Evolutionary conservation across 2,113 vertebrate genomes (phyloP).

Genomic region (Candoia aspera): DNA sequence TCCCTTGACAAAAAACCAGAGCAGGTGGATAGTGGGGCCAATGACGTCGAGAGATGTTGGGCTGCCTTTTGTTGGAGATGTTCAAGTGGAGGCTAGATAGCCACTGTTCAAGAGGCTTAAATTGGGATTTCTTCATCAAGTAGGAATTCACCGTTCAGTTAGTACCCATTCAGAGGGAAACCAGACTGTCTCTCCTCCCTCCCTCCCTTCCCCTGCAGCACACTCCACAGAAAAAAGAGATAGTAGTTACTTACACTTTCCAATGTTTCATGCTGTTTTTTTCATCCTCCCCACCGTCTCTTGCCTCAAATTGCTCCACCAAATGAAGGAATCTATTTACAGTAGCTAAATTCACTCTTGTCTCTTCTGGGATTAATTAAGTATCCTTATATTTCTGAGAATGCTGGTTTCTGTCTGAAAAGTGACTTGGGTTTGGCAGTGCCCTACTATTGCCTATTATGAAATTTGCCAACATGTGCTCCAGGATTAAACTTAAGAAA

Average conservation of each 20-base stretch:
- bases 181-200: constrained; percentile 30
- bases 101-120: background rate
- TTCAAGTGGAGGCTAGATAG: background rate
- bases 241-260: constrained; percentile 58
- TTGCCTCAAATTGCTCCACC: constrained; percentile 58
- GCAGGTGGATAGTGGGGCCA: background rate
- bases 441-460: background rate
- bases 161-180: constrained; percentile 26
- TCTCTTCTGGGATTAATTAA: constrained; percentile 67
- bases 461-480: background rate
- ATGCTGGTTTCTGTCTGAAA: constrained; percentile 44
- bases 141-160: background rate
- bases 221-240: constrained; percentile 45
- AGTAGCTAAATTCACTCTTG: constrained; percentile 57
- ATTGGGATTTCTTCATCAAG: background rate
- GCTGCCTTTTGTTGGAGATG: background rate
- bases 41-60: background rate
- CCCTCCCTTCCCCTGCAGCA: constrained; percentile 23
- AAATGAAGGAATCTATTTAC: constrained; percentile 70
- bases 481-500: background rate
- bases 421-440: constrained; percentile 15
- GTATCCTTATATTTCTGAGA: constrained; percentile 44
- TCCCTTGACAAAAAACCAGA: too few species aligned
- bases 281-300: background rate
- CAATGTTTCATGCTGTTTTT: constrained; percentile 48